A percentile compares a stretch with the other conserved stretches of the same genome.
phyloP scores from a whole-genome alignment of 2,113 vertebrate genomes.

The Euleptes europaea region DNA sequence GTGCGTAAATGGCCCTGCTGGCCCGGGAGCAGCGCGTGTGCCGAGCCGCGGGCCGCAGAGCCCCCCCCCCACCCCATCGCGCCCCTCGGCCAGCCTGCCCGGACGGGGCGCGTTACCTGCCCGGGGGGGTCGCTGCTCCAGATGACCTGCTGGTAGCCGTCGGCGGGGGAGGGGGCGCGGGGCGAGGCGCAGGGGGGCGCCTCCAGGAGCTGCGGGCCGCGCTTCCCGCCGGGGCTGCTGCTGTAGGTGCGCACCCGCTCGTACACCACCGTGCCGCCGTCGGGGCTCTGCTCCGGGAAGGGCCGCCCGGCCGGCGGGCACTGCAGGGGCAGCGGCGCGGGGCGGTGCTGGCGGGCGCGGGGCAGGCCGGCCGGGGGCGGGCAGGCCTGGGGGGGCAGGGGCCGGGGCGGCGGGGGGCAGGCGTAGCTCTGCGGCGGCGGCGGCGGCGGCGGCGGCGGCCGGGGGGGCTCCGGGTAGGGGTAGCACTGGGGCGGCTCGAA shows the following conservation, averaged over 20 bases:
- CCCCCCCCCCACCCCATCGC: too few relatives aligned
- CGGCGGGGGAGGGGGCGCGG: constrained; percentile 63
- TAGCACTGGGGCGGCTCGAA: background rate
- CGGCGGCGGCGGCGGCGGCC: background rate
- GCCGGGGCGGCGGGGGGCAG: background rate
- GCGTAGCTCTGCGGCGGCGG: background rate
- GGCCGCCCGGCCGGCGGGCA: constrained; percentile 37
- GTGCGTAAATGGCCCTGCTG: too few relatives aligned
- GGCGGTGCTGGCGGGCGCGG: background rate
- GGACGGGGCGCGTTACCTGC: constrained; percentile 40
- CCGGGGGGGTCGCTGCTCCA: constrained; percentile 61
- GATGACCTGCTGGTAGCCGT: constrained; percentile 59
- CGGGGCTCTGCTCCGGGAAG: constrained; percentile 34
- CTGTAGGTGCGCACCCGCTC: constrained; percentile 76
- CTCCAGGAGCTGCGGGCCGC: constrained; percentile 60
- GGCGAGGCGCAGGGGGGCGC: constrained; percentile 52
- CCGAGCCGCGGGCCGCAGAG: too few relatives aligned
- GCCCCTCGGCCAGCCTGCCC: background rate
- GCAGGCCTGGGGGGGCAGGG: background rate
- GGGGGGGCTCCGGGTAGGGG: background rate
- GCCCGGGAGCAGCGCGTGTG: too few relatives aligned
- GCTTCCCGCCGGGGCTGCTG: constrained; percentile 69
- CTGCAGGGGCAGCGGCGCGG: background rate
- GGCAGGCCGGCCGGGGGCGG: background rate
- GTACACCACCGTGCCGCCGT: constrained; percentile 59